Evolutionary conservation across 2,888 invertebrate species (phyloP), one percentile per base, ranked within the genome.

Genomic region (Brassicogethes aeneus): DNA sequence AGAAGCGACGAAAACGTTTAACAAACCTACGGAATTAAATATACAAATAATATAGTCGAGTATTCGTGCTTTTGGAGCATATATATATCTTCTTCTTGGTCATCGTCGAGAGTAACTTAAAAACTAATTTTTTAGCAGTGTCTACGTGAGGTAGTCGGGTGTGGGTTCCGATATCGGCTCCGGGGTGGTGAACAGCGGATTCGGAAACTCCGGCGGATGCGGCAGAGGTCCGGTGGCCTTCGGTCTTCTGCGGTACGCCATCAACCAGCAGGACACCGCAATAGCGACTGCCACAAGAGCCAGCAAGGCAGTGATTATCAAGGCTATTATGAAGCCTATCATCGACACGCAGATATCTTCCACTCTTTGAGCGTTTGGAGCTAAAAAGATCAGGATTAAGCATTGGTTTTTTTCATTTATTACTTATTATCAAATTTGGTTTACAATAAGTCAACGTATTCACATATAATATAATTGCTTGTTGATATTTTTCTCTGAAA

Each of bases 161-260:
- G 84, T 82, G 53, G 86, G 87, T 69, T 86, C 85, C 47, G 85
- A 81, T 63, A 85, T 78, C 45, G 84, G 82, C 66, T 86, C 85
- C 42, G 82, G 80, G 52, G 84, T 85, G 49, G 87, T 81, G 72
- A 92, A 92, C 62, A 93, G 75, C 55, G 93, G 92, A 70, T 93
- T 93, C 44, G 93, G 93, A 73, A 93, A 92, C 72, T 93, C 92
- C 50, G 92, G 88, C 53, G 93, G 93, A 74, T 93, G 93, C 52
- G 93, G 92, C 58, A 93, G 75, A 35, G 93, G 93, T 31, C 92
- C 92, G 48, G 87, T 80, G 38, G 86, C 79, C 60, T 89, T 89
- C 39, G 91, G 87, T 61, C 87, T 79, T 56, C 91, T 79, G 53
- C 92, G 73, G 72, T 92, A 92, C 55, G 93, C 93, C 80, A 93